Evolutionary conservation across 2,113 vertebrate species (phyloP).

Genomic region (Scopus umbretta): DNA sequence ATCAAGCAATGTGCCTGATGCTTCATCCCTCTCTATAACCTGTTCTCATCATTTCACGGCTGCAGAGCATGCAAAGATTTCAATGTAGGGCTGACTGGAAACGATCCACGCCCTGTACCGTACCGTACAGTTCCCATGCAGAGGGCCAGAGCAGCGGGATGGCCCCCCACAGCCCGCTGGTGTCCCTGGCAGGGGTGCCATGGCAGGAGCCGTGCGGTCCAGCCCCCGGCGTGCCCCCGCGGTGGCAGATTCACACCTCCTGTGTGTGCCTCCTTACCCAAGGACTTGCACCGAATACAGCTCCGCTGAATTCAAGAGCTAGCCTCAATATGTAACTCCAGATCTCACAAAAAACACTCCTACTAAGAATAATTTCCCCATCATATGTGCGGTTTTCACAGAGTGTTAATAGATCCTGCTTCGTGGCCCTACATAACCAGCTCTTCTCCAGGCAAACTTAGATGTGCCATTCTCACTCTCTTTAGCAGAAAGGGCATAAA

Average conservation of each 20-base stretch:
- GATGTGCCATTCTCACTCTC: not conserved
- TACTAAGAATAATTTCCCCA: constrained; percentile 24
- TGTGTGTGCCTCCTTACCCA: not conserved
- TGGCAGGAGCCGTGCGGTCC: rapidly evolving
- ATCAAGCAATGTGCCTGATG: not conserved
- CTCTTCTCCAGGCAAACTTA: not conserved
- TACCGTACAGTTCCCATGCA: not conserved
- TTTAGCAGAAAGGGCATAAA: not conserved
- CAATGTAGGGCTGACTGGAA: not conserved
- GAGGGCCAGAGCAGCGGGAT: not conserved
- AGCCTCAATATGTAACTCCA: not conserved
- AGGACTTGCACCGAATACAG: not conserved
- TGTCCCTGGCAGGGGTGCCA: not conserved
- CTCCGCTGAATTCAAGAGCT: not conserved
- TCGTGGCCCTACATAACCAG: not conserved
- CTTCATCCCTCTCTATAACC: not conserved
- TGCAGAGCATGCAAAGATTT: not conserved
- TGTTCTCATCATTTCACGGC: not conserved
- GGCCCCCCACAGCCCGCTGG: not conserved
- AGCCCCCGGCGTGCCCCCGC: rapidly evolving
- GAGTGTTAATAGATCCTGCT: not conserved
- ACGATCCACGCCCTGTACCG: rapidly evolving
- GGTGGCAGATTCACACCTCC: not conserved
- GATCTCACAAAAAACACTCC: not conserved
- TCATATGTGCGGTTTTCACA: not conserved